phyloP scores from a whole-genome alignment of 2,797 vertebrate species.

The Graptemys geographica region DNA sequence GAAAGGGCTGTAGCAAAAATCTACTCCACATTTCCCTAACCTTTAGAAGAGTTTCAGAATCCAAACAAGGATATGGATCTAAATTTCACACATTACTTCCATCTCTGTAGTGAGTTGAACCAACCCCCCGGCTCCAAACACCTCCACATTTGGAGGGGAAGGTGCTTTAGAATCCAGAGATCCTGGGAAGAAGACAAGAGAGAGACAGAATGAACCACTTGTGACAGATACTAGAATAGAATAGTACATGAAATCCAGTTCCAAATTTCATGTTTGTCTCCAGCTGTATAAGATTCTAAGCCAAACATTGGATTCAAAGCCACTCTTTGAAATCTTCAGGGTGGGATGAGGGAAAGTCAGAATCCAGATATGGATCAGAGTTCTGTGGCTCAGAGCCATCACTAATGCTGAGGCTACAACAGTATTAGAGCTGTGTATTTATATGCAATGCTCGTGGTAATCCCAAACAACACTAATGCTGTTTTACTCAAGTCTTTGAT shows the following conservation, averaged over 20 bases:
- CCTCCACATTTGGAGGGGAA: background rate
- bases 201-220: background rate
- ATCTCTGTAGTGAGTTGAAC: background rate
- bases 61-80: background rate
- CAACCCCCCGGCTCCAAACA: background rate
- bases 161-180: background rate
- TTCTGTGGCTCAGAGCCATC: background rate
- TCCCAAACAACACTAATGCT: constrained; percentile 61
- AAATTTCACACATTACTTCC: background rate
- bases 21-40: background rate
- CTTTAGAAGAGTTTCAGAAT: background rate
- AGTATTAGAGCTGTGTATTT: constrained; percentile 65
- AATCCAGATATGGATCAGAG: background rate
- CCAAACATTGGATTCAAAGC: background rate
- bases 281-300: background rate
- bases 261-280: background rate
- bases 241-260: background rate
- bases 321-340: background rate
- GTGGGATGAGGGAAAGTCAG: background rate
- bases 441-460: constrained; percentile 50
- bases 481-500: constrained; percentile 73
- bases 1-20: background rate
- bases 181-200: background rate
- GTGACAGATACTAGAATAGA: constrained; percentile 3
- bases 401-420: constrained; percentile 20